Evolutionary conservation across 2,888 invertebrate genomes (phyloP).

Genomic region (Teleiodes luculella): DNA sequence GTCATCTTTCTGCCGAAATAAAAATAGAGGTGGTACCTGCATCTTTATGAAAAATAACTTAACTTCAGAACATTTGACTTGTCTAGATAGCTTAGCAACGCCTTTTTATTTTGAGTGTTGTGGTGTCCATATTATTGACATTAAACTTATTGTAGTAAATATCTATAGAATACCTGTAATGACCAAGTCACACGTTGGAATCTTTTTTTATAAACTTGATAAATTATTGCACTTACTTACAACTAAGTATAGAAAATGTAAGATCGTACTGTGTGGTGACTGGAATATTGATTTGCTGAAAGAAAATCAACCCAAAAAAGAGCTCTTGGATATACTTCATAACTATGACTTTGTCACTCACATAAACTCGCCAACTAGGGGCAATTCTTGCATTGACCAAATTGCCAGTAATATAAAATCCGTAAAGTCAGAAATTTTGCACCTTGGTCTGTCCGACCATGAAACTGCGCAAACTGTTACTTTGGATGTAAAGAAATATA

Average conservation of each 20-base stretch:
- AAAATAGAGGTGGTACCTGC: slow-evolving; percentile 9
- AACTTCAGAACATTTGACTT: neutral
- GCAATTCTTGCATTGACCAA: no score
- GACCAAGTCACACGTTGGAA: neutral
- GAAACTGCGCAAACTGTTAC: no score
- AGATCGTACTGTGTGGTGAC: slow-evolving; percentile 13
- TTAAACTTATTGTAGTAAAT: neutral
- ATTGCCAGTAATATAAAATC: no score
- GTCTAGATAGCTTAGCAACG: neutral
- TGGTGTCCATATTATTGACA: neutral
- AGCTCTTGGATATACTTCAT: no score
- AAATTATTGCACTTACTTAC: slow-evolving; percentile 5
- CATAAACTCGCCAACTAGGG: no score
- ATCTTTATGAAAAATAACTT: neutral
- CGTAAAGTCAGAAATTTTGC: no score
- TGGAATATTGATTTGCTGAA: slow-evolving; percentile 13
- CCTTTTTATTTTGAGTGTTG: slow-evolving; percentile 14
- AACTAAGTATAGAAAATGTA: neutral
- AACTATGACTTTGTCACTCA: no score
- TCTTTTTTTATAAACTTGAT: slow-evolving; percentile 14
- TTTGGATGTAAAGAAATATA: no score
- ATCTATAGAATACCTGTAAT: slow-evolving; percentile 13
- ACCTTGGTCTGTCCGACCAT: no score
- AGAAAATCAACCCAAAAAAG: no score
- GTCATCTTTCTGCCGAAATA: slow-evolving; percentile 5